Evolutionary conservation across 2,797 vertebrate species (phyloP).

Genomic region (Poeciliopsis gracilis): DNA sequence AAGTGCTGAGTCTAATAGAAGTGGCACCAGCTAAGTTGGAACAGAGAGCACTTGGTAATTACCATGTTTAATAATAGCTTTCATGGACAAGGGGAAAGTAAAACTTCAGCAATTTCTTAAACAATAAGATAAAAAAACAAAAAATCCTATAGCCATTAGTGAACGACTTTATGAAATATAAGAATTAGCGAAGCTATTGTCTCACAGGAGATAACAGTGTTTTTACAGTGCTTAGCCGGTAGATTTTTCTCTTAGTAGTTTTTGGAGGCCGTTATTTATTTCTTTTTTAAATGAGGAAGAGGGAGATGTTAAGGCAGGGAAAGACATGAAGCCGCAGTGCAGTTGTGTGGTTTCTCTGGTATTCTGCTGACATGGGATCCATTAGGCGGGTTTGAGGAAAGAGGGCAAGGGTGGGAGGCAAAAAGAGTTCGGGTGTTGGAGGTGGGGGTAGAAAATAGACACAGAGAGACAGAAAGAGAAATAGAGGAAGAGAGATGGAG

Average conservation of each 20-base stretch:
- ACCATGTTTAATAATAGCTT: constrained; percentile 52
- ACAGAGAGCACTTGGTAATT: constrained; percentile 46
- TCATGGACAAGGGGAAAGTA: constrained; percentile 38
- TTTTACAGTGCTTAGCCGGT: constrained; percentile 34
- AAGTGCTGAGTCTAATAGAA: constrained; percentile 61
- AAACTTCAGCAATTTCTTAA: constrained; percentile 40
- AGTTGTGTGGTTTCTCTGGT: constrained; percentile 77
- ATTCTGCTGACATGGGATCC: constrained; percentile 79
- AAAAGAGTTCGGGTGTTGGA: constrained; percentile 16
- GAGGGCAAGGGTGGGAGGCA: constrained; percentile 7
- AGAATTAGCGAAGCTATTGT: neutral
- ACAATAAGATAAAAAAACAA: constrained; percentile 3
- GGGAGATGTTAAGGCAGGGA: constrained; percentile 62
- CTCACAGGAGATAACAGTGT: constrained; percentile 12
- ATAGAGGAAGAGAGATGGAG: constrained; percentile 14
- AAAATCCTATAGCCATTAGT: constrained; percentile 10
- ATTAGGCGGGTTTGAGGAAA: constrained; percentile 62
- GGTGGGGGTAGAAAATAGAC: constrained; percentile 47
- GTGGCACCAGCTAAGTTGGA: constrained; percentile 50
- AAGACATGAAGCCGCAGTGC: constrained; percentile 73
- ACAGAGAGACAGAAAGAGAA: constrained; percentile 13
- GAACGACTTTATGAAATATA: neutral
- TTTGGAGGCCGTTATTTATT: constrained; percentile 17
- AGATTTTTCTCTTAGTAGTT: constrained; percentile 45
- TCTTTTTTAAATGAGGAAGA: constrained; percentile 41